Base-by-base conservation (phyloP, 2,888 invertebrate species). In the Andrena trimmerana region DNA sequence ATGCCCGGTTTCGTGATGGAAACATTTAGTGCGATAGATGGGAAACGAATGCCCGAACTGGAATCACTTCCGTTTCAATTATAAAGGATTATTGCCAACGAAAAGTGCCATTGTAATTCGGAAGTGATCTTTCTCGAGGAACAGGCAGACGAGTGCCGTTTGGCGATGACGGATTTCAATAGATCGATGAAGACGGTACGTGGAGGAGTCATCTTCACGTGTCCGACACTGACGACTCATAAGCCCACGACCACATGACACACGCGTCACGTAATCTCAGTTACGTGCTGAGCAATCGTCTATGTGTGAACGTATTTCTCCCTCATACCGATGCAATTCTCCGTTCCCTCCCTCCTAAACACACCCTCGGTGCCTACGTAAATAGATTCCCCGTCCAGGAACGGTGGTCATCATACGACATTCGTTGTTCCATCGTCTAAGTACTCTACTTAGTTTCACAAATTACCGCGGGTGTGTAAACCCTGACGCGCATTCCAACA, bases 141-240 rank as follows among this genome's bases (percentile, higher is more conserved):
- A 29, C 31, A 57, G 8, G 5, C 7, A 16, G n/a, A 2, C 2
- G 7, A 16, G 10, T 24, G 13, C 33, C 48, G 29, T 48, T 69
- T 2, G 71, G 20, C 62, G 48, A 83, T 70, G 66, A 65, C 50
- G 42, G 66, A 62, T 82, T 52, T 67, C 59, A 48, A 42, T 29
- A 6, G 54, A 65, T 60, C 54, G 63, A 62, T 72, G 66, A 70
- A 76, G 68, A 72, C 68, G 52, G 27, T 33, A 63, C 8, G 48
- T 29, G 62, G 72, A 52, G 81, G 85, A 84, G 20, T 86, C 78
- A 84, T 90, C 84, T 86, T 90, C 88, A 80, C 86, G 82, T 90
- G 90, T 87, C 78, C 83, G 80, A 50, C 54, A 74, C 73, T 82
- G 85, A 86, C 82, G 84, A 89, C 81, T 85, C 86, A 71, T 80